Conservation (phyloP, 2,113 vertebrate species). For the Terrapene triunguis region DNA sequence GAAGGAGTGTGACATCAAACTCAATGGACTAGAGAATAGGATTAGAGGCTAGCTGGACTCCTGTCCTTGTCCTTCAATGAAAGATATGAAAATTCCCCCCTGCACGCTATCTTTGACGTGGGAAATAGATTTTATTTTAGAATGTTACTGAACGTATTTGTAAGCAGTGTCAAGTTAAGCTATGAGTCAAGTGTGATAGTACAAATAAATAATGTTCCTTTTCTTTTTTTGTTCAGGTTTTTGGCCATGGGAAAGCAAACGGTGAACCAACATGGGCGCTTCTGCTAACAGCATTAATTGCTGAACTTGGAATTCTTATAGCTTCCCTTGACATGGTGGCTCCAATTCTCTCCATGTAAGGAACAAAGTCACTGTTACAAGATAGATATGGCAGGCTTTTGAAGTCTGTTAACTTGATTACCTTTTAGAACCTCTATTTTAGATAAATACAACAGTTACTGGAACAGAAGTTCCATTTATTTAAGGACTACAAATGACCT, state of each 20-base stretch:
- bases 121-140: neutral
- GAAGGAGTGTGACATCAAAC: neutral
- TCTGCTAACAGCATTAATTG: slow-evolving; percentile 93
- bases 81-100: neutral
- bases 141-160: neutral
- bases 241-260: slow-evolving; percentile 95
- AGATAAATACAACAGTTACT: neutral
- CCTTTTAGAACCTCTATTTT: neutral
- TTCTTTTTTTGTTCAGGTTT: slow-evolving; percentile 81
- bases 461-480: neutral
- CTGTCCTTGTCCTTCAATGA: neutral
- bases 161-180: neutral
- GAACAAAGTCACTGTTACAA: fast-evolving
- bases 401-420: neutral
- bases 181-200: neutral
- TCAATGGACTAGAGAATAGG: neutral
- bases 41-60: neutral
- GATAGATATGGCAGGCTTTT: neutral
- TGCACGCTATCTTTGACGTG: neutral
- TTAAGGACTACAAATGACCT: neutral
- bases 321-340: slow-evolving; percentile 98
- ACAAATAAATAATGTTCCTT: neutral
- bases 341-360: slow-evolving; percentile 99
- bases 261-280: slow-evolving; percentile 98
- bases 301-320: slow-evolving; percentile 97